phyloP scores from a whole-genome alignment of 2,797 vertebrate genomes.

The Hafferia zeledoni region DNA sequence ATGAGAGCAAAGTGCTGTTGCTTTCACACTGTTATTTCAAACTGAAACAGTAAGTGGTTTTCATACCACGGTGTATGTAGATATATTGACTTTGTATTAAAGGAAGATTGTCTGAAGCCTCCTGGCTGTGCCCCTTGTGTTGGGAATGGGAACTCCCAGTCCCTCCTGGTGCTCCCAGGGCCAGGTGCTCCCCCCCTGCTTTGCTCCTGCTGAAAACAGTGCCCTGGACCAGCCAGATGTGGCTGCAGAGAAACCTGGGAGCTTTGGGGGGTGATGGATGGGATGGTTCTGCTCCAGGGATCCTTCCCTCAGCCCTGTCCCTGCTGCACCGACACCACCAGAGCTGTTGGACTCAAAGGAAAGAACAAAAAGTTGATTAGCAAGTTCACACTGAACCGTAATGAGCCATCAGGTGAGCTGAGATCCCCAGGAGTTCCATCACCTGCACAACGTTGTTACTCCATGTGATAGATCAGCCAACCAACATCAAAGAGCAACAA shows the following conservation, averaged over 20 bases:
- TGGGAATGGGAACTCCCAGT: not conserved
- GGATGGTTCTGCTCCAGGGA: not conserved
- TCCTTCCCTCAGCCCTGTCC: not conserved
- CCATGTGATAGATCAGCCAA: not conserved
- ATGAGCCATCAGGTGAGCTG: not conserved
- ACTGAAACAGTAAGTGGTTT: slow-evolving; percentile 91
- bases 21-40: slow-evolving; percentile 93
- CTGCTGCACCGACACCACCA: accelerated
- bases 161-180: accelerated
- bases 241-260: accelerated
- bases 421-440: not conserved
- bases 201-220: not conserved
- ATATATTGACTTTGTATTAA: slow-evolving; percentile 99
- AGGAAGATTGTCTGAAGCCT: slow-evolving; percentile 93
- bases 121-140: not conserved
- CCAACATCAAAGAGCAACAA: not conserved
- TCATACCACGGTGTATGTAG: slow-evolving; percentile 97
- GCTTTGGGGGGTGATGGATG: not conserved
- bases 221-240: accelerated
- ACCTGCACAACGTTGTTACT: not conserved
- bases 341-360: not conserved
- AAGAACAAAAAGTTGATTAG: not conserved
- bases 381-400: accelerated
- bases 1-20: slow-evolving; percentile 87
- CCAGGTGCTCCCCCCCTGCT: not conserved